phyloP scores from a whole-genome alignment of 2,888 invertebrate species.

The Doris montereyensis region DNA sequence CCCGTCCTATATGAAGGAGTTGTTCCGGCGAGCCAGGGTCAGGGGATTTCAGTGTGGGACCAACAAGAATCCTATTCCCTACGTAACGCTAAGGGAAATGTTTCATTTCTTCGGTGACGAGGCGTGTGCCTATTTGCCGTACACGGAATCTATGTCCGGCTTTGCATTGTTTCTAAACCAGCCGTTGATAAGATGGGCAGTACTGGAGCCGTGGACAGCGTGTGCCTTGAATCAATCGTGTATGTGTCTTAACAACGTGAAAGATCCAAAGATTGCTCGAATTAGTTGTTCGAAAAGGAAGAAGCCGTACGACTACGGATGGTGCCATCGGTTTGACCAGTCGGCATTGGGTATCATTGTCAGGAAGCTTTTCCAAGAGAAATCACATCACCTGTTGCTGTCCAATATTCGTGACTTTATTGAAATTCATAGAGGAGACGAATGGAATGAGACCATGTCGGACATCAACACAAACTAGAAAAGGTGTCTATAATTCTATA shows the following conservation, averaged over 20 bases:
- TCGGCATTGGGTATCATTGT: conserved; percentile 38
- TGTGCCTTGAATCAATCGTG: conserved; percentile 33
- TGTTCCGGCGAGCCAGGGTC: background rate
- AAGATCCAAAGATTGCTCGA: background rate
- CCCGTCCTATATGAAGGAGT: background rate
- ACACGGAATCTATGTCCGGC: conserved; percentile 4
- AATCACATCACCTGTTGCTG: background rate
- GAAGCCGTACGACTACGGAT: conserved; percentile 24
- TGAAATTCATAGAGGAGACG: background rate
- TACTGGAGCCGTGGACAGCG: conserved; percentile 42
- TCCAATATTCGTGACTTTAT: background rate
- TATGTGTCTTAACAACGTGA: conserved; percentile 33
- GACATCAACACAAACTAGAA: too few species aligned
- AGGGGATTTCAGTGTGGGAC: conserved; percentile 7
- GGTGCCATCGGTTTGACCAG: conserved; percentile 43
- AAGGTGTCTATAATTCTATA: too few species aligned
- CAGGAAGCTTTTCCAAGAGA: conserved; percentile 34
- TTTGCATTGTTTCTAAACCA: conserved; percentile 34
- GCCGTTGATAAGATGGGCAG: conserved; percentile 18
- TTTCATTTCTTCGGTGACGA: conserved; percentile 43
- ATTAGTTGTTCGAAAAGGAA: conserved; percentile 12
- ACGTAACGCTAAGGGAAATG: conserved; percentile 14
- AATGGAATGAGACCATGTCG: too few species aligned
- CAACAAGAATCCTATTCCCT: background rate
- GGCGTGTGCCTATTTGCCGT: conserved; percentile 35